Evolutionary conservation across 2,113 vertebrate species (phyloP), one percentile per base, ranked within the genome.

Genomic region (Ahaetulla prasina): DNA sequence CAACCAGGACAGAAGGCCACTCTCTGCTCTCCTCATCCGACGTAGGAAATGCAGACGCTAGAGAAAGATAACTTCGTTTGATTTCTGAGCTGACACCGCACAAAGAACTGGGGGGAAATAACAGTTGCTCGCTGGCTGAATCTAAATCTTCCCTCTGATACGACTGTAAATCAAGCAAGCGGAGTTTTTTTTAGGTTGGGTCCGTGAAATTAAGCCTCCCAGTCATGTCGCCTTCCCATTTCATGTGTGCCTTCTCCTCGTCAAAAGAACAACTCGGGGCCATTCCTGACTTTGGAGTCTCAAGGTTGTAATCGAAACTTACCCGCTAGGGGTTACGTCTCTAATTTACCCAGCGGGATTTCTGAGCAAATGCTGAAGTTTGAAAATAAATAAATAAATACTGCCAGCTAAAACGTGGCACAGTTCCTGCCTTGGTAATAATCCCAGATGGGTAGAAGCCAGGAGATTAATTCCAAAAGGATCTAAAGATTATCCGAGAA

Each of bases 21-120:
- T n/a, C n/a, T 25, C 2, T 25, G 55, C 2, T 25, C 8, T 55
- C 54, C 54, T 55, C 55, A 8, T 3, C 55, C 55, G 0, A 0
- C 55, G 2, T 8, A 8, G 55, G 55, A 57, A 57, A 57, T 57
- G 55, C 55, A 57, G 22, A 1, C 55, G 54, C 22, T 23, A 12
- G 27, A 11, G 27, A 68, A 68, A 14, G 63, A 68, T 68, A 68
- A n/a, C 30, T 68, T 4, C 14, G 63, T n/a, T 68, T 68, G 63
- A 16, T 35, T 68, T n/a, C 63, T 35, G 63, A 68, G 30, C 63
- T 68, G 63, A 68, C 63, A 35, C 30, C 1, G 30, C 30, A 35
- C 12, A 68, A 68, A 68, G 30, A n/a, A 68, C 30, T 6, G 11
- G 4, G 22, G 12, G 11, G 45, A 47, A 68, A 16, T 6, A 16